Evolutionary conservation across 2,113 vertebrate genomes (phyloP).

Genomic region (Periophthalmodon schlosseri): DNA sequence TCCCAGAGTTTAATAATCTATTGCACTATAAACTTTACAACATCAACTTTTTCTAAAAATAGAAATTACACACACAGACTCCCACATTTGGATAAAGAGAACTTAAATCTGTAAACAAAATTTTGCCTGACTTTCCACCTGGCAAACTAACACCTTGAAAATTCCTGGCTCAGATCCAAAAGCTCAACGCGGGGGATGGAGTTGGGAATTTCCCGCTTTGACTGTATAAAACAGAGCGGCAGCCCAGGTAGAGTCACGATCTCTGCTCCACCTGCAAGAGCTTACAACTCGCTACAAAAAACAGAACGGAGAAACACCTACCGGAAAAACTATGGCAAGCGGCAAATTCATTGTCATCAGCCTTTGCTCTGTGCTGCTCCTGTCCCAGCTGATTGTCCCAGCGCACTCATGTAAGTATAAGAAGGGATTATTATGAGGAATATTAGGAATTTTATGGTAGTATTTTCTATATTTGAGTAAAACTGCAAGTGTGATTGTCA

Average conservation of each 20-base stretch:
- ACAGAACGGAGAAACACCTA: background rate
- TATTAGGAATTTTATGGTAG: background rate
- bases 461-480: too few relatives aligned
- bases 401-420: constrained; percentile 51
- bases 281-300: background rate
- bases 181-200: background rate
- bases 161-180: background rate
- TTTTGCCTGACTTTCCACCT: background rate
- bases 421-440: background rate
- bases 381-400: constrained; percentile 28
- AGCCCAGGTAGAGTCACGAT: background rate
- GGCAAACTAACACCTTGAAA: background rate
- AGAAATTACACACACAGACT: too few relatives aligned
- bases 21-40: too few relatives aligned
- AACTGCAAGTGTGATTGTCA: too few relatives aligned
- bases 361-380: constrained; percentile 38
- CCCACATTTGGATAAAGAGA: too few relatives aligned
- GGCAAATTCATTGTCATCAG: constrained; percentile 3
- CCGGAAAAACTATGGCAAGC: constrained; percentile 31
- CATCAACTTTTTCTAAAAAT: too few relatives aligned
- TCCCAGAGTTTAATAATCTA: too few relatives aligned
- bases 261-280: background rate
- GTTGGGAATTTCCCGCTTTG: constrained; percentile 14
- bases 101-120: too few relatives aligned
- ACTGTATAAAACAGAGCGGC: rapidly evolving